These are phyloP conservation scores for Orchesella flavescens DNA, from an alignment of 2,888 invertebrate genomes.

Conservation along the genomic window DNA sequence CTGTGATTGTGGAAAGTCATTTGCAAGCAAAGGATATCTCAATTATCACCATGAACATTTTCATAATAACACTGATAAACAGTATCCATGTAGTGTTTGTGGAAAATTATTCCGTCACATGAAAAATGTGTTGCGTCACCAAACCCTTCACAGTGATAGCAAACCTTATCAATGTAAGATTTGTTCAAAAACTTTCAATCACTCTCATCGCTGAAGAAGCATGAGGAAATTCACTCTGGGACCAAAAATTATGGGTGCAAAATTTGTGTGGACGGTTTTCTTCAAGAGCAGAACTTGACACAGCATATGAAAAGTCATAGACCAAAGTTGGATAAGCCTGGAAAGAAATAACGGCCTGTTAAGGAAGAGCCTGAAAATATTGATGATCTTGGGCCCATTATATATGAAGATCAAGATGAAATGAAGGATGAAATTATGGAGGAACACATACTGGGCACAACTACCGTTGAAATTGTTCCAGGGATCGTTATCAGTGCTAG, in stretches of 20 bases:
- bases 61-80: constrained; percentile 19
- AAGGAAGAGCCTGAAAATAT: too few species aligned
- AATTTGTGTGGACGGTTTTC: constrained; percentile 32
- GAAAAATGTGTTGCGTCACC: constrained; percentile 20
- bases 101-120: constrained; percentile 1
- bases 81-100: constrained; percentile 37
- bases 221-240: constrained; percentile 53
- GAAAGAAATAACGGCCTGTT: background rate
- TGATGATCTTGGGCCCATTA: too few species aligned
- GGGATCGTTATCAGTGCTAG: too few species aligned
- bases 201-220: constrained; percentile 32
- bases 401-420: too few species aligned
- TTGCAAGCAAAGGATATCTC: background rate
- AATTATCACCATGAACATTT: constrained; percentile 6
- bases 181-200: constrained; percentile 29
- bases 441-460: too few species aligned
- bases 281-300: constrained; percentile 30
- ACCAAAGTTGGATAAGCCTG: constrained; percentile 34
- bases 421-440: too few species aligned
- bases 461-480: too few species aligned
- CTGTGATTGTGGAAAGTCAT: constrained; percentile 31
- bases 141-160: constrained; percentile 9
- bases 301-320: constrained; percentile 48
- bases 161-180: constrained; percentile 34
- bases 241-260: constrained; percentile 38